These are phyloP conservation scores for Plectrocnemia conspersa DNA, from an alignment of 1,140 invertebrate species.

Conservation along the genomic window DNA sequence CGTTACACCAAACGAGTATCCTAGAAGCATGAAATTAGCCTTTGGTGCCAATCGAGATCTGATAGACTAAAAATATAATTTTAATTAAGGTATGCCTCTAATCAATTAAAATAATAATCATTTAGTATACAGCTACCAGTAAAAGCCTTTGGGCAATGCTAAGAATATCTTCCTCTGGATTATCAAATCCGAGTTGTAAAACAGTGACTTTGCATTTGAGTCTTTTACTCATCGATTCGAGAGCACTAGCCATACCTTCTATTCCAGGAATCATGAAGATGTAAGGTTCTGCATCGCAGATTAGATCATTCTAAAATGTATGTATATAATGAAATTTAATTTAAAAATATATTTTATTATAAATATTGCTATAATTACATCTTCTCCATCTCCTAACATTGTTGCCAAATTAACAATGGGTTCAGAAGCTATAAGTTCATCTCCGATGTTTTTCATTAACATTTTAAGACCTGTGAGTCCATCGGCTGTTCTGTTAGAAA, in stretches of 20 bases:
- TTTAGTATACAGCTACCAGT: conserved; percentile 46
- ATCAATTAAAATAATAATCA: conserved; percentile 1
- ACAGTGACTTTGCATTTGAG: conserved; percentile 62
- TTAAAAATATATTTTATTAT: neutral
- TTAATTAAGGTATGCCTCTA: neutral
- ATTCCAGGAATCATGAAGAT: conserved; percentile 77
- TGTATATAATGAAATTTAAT: conserved; percentile 4
- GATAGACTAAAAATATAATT: conserved; percentile 39
- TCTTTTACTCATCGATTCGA: conserved; percentile 56
- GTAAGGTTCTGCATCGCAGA: conserved; percentile 40
- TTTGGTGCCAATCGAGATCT: conserved; percentile 52
- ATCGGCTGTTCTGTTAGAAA: conserved; percentile 37
- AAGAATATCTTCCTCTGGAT: conserved; percentile 40
- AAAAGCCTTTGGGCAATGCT: conserved; percentile 43
- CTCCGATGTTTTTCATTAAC: conserved; percentile 54
- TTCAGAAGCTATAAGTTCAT: conserved; percentile 47
- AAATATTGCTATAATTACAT: conserved; percentile 36
- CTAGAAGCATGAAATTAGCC: conserved; percentile 56
- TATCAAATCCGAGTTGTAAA: conserved; percentile 57
- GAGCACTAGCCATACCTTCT: conserved; percentile 63
- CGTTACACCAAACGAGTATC: conserved; percentile 63
- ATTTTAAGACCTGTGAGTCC: conserved; percentile 48
- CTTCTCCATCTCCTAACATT: conserved; percentile 45
- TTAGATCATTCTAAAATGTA: conserved; percentile 40
- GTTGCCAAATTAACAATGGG: conserved; percentile 49